A percentile compares a stretch with the other conserved stretches of the same genome.
phyloP scores from a whole-genome alignment of 2,113 vertebrate species.

The Oostethus manadensis region DNA sequence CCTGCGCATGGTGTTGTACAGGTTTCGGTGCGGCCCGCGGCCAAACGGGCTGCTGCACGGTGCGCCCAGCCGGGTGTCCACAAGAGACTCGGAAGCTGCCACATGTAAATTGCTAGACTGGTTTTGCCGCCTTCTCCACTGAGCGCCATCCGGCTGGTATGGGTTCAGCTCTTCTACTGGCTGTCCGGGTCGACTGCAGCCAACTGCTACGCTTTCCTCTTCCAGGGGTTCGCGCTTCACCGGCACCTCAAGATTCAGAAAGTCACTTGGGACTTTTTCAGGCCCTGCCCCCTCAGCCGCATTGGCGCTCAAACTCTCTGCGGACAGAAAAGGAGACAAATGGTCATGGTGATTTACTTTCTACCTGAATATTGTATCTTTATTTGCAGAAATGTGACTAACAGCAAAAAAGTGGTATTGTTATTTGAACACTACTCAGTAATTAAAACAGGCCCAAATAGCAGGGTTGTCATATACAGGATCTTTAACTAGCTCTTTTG shows the following conservation, averaged over 20 bases:
- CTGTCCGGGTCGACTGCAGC: neutral
- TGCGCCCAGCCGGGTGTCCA: neutral
- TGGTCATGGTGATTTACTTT: neutral
- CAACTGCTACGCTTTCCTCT: neutral
- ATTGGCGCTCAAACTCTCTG: conserved; percentile 24
- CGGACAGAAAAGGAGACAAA: conserved; percentile 2
- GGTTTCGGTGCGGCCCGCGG: conserved; percentile 28
- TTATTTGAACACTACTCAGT: too few relatives aligned
- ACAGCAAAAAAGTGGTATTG: too few relatives aligned
- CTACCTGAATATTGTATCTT: neutral
- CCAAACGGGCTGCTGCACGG: conserved; percentile 19
- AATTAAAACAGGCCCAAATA: too few relatives aligned
- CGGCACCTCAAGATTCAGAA: conserved; percentile 22
- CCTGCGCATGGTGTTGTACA: conserved; percentile 21
- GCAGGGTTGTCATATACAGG: too few relatives aligned
- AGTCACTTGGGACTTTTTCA: neutral
- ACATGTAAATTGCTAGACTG: neutral
- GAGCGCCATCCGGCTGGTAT: neutral
- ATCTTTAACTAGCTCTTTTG: too few relatives aligned
- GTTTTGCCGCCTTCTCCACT: conserved; percentile 8
- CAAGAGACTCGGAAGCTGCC: neutral
- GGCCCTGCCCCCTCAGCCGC: conserved; percentile 9
- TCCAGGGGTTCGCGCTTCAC: conserved; percentile 47
- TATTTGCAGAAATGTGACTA: too few relatives aligned
- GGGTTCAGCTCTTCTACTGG: neutral